Conservation (phyloP, 2,797 vertebrate species). For the Limnodromus scolopaceus region DNA sequence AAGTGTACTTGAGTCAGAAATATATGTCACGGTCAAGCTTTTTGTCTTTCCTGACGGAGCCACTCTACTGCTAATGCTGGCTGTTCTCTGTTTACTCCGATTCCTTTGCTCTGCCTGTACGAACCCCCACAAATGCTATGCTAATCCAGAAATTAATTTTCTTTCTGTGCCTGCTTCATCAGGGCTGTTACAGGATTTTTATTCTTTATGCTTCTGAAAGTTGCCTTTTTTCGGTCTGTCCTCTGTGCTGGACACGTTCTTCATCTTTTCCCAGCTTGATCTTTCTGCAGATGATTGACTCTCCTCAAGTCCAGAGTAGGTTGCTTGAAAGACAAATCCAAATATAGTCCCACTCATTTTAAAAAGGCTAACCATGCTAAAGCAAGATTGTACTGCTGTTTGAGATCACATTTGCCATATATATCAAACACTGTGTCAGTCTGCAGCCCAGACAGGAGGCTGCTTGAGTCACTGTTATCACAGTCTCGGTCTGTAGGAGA, state of each 20-base stretch:
- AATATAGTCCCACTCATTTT: neutral
- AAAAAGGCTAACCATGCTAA: neutral
- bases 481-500: neutral
- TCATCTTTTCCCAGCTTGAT: neutral
- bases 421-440: neutral
- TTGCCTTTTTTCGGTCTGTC: neutral
- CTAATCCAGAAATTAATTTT: neutral
- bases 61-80: neutral
- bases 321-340: neutral
- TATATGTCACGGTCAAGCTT: accelerated
- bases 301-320: neutral
- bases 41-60: neutral
- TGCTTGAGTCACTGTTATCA: neutral
- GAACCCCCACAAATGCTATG: neutral
- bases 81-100: accelerated
- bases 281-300: neutral
- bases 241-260: accelerated
- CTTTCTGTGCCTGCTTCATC: neutral
- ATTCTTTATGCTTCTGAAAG: neutral
- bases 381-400: neutral
- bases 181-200: neutral
- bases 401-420: neutral
- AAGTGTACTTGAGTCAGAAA: neutral
- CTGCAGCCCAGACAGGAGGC: neutral
- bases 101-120: neutral